phyloP scores from a whole-genome alignment of 2,113 vertebrate species.

The Pavo muticus region DNA sequence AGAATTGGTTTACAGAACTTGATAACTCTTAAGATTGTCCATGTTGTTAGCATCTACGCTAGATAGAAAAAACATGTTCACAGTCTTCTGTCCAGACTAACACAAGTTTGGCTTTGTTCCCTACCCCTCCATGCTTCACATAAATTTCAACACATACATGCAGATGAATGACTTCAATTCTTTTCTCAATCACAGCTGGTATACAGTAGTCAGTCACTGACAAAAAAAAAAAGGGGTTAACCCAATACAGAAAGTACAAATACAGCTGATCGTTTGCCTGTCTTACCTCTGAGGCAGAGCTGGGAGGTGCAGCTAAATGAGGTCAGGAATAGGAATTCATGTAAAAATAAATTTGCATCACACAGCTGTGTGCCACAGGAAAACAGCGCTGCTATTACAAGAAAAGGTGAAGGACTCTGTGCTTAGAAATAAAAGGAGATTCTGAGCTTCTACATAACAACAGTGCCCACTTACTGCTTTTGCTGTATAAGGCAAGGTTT shows the following conservation, averaged over 20 bases:
- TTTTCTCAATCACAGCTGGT: background rate
- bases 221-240: background rate
- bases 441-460: background rate
- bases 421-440: background rate
- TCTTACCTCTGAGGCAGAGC: background rate
- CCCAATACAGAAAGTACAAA: background rate
- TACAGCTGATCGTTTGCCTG: background rate
- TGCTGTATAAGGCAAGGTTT: background rate
- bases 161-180: background rate
- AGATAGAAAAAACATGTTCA: background rate
- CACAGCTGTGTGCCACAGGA: background rate
- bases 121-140: background rate
- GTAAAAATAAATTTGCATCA: background rate
- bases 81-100: background rate
- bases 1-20: conserved; percentile 1
- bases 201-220: background rate
- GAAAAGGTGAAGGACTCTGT: background rate
- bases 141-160: background rate
- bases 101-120: background rate
- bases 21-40: background rate
- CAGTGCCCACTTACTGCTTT: background rate
- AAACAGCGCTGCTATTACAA: background rate
- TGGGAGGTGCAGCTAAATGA: background rate
- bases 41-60: background rate
- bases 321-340: background rate